Evolutionary conservation across 2,888 invertebrate genomes (phyloP), one percentile per base, ranked within the genome.

Genomic region (Graphium colonna): DNA sequence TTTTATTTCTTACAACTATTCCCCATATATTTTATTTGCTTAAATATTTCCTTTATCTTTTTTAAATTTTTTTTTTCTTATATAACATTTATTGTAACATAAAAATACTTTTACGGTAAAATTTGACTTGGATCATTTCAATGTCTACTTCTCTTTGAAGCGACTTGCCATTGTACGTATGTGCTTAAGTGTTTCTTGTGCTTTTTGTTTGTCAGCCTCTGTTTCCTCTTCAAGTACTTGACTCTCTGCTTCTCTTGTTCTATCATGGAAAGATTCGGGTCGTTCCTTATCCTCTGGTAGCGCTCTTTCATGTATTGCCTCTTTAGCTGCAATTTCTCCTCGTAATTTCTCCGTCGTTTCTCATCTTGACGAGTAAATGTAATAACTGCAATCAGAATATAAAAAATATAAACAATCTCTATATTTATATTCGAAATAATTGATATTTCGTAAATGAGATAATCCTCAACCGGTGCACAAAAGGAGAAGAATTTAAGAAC

Each of bases 221-320:
- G 17, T 33, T 45, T 45, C 9, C 33, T 10, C 12, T 18, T 33
- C 3, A 12, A 8, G 13, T 45, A 45, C 36, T 45, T 45, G 3
- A 44, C 1, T 16, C 18, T 44, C n/a, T 45, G 33, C 8, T 45
- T 45, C 36, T 45, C 36, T 18, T 45, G 16, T 12, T 17, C 33
- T 10, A 36, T 36, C 33, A 36, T 5, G 4, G 1, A 45, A 1
- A 45, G 36, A 15, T n/a, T 16, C 5, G 36, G 45, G 33, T 45
- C 36, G 13, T 18, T 45, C 15, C 10, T 45, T 5, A 45, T 45
- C 13, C 36, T 45, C 36, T 18, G 33, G 33, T 45, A 45, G 16
- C 33, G 45, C 15, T 45, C 45, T 8, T 18, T 45, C 45, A 45
- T 45, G 17, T 45, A 45, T 15, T 3, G 16, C 18, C 45, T 33